These are phyloP conservation scores for Thryonomys swinderianus DNA, from an alignment of 2,113 vertebrate species.

Conservation along the genomic window DNA sequence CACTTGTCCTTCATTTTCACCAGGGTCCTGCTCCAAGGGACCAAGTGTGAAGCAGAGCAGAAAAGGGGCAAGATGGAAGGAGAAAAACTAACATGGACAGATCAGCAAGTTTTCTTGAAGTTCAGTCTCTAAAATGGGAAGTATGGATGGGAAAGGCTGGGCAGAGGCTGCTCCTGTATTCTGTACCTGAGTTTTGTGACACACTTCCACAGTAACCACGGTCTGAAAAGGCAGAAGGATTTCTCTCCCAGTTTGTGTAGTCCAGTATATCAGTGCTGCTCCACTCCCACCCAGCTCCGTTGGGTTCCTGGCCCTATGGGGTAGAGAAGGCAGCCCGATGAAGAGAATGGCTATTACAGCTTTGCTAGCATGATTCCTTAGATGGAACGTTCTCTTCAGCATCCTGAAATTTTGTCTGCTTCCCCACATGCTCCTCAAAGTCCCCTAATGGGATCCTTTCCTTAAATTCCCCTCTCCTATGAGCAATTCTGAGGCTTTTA, in stretches of 20 bases:
- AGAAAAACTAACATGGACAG: neutral
- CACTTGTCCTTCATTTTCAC: neutral
- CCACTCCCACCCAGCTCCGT: neutral
- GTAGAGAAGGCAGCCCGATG: too few relatives aligned
- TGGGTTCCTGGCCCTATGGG: neutral
- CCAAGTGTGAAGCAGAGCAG: neutral
- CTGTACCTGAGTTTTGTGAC: neutral
- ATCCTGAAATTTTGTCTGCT: neutral
- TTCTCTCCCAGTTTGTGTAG: constrained; percentile 24
- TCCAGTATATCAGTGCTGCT: neutral
- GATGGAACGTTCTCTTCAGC: neutral
- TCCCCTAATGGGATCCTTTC: neutral
- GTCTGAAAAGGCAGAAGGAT: neutral
- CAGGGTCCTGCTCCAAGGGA: neutral
- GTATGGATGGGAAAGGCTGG: accelerated
- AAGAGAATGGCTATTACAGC: neutral
- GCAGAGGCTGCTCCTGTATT: neutral
- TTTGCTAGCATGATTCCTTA: accelerated
- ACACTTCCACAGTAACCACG: neutral
- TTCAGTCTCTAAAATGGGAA: accelerated
- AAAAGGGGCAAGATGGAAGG: neutral
- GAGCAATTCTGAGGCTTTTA: neutral
- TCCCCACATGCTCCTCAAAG: neutral
- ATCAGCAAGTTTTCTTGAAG: neutral
- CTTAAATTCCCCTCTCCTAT: neutral